Evolutionary conservation across 2,113 vertebrate genomes (phyloP).

Genomic region (Oncorhynchus keta): DNA sequence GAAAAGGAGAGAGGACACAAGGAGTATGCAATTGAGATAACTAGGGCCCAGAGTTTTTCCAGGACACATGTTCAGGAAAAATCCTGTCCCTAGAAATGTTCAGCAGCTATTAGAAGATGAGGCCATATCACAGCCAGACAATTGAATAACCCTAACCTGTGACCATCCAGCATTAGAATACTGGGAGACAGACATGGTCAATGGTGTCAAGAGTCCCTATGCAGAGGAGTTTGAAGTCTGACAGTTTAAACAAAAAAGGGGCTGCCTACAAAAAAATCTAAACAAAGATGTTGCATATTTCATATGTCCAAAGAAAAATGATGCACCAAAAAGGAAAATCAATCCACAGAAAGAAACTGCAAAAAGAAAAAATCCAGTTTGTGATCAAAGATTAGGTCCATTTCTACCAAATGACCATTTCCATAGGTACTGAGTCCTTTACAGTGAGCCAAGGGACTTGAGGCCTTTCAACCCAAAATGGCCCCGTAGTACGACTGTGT

Average conservation of each 20-base stretch:
- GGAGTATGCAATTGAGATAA: no score
- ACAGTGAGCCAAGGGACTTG: no score
- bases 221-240: background rate
- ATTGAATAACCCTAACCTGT: background rate
- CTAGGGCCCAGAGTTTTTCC: no score
- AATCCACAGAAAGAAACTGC: no score
- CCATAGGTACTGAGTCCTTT: no score
- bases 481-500: no score
- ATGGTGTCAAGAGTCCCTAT: background rate
- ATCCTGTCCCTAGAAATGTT: no score
- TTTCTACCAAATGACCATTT: no score
- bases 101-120: background rate
- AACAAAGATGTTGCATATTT: constrained; percentile 3
- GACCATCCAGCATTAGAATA: background rate
- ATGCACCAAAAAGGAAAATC: background rate
- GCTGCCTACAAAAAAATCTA: background rate
- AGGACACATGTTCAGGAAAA: background rate
- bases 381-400: no score
- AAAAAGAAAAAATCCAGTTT: no score
- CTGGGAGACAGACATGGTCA: background rate
- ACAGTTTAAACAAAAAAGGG: constrained; percentile 5
- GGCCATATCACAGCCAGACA: background rate
- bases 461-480: no score
- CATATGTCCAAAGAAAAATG: constrained; percentile 2
- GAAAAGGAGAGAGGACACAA: no score